Base-by-base conservation (phyloP, 1,140 invertebrate genomes). In the Neodiprion pinetum region DNA sequence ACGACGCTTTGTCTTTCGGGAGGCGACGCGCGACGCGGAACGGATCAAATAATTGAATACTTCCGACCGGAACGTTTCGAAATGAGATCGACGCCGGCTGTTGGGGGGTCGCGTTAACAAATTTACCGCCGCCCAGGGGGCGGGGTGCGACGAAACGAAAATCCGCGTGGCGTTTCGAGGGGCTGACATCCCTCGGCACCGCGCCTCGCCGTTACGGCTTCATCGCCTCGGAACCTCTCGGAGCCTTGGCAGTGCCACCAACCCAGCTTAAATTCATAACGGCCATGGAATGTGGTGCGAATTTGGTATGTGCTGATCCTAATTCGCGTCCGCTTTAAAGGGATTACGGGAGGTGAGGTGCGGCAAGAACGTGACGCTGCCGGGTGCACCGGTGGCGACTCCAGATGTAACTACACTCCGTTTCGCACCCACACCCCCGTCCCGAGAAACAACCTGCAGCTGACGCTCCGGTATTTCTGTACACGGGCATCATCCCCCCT, bases 301-400 rank as follows among this genome's bases (percentile, higher is more conserved):
- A 85, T 84, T 83, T 84, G 81, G 78, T 81, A 84, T 78, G 80
- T 80, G 76, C 76, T 78, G 76, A 84, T 83, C 79, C 83, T 84
- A 84, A 84, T 85, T 84, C 82, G 79, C 76, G 80, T 76, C 78
- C 78, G 83, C 79, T 85, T 83, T 81, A 78, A 80, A 83, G 79
- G 82, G 83, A 83, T 84, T 85, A 69, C 67, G 11, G 67, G 67
- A 4, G 40, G 21, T 11, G 40, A 47, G 11, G 40, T 14, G 8
- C 40, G 21, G 17, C 2, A 65, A 17, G 61, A 7, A 14, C 17
- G 12, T 21, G 61, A 65, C 28, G 5, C 28, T 5, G 28, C 28
- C 28, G 28, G 28, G 17, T 14, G 12, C 61, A 14, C 17, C 61
- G 12, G 17, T 4, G 7, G 1, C 12, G 61, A 65, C 61, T 65